Evolutionary conservation across 2,113 vertebrate species (phyloP).

Genomic region (Peromyscus californicus): DNA sequence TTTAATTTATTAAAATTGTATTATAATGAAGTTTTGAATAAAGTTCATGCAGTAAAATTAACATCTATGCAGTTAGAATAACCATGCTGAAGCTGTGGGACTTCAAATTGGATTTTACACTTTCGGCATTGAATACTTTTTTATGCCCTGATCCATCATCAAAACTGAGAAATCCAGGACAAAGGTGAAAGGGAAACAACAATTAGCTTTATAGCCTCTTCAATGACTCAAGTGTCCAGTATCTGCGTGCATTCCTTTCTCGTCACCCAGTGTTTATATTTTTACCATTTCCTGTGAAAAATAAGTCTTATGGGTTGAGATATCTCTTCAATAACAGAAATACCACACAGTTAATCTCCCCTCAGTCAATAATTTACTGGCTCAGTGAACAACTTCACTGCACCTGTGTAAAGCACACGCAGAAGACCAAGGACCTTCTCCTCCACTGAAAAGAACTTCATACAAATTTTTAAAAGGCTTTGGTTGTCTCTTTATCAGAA

Average conservation of each 20-base stretch:
- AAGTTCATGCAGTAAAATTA: not conserved
- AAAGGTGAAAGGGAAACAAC: not conserved
- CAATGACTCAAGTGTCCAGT: not conserved
- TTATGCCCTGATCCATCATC: not conserved
- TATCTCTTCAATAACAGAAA: not conserved
- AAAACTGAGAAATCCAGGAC: not conserved
- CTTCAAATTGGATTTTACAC: not conserved
- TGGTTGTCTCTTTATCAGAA: not conserved
- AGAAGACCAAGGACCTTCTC: not conserved
- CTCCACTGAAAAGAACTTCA: not conserved
- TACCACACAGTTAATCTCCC: not conserved
- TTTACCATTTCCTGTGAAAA: not conserved
- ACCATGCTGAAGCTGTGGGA: not conserved
- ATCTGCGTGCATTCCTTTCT: not conserved
- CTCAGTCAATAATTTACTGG: not conserved
- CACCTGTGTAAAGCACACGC: not conserved
- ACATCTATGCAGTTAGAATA: not conserved
- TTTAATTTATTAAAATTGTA: not conserved
- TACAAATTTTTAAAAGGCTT: not conserved
- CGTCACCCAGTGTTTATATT: not conserved
- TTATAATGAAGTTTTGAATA: not conserved
- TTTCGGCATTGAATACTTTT: not conserved
- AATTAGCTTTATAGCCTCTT: not conserved
- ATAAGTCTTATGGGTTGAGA: not conserved
- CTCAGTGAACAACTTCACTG: not conserved